Evolutionary conservation across 2,888 invertebrate species (phyloP).

Genomic region (Lagria hirta): DNA sequence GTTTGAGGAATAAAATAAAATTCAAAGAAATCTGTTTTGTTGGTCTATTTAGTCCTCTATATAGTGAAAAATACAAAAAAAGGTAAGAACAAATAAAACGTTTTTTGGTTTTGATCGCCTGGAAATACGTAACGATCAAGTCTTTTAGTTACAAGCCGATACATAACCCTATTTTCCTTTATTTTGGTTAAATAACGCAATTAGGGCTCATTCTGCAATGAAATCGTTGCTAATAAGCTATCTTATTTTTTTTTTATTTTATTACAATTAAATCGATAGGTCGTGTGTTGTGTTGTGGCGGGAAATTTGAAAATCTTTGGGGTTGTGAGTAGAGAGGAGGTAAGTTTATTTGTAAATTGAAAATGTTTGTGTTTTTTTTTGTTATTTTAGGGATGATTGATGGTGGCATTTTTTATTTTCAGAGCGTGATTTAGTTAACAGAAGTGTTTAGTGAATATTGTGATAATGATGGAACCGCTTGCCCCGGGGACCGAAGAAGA

Average conservation of each 20-base stretch:
- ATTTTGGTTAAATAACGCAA: constrained; percentile 6
- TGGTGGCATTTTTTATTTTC: constrained; percentile 15
- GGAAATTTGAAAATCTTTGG: constrained; percentile 22
- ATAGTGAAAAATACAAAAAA: neutral
- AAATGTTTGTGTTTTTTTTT: neutral
- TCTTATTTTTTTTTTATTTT: no score
- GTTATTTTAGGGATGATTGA: constrained; percentile 7
- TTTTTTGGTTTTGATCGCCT: no score
- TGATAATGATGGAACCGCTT: constrained; percentile 44
- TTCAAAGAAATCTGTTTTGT: neutral
- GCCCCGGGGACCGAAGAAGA: constrained; percentile 50
- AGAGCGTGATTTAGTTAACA: constrained; percentile 25
- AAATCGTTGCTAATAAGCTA: constrained; percentile 9
- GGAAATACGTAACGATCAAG: no score
- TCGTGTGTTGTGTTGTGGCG: constrained; percentile 35
- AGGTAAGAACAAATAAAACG: neutral
- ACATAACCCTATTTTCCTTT: constrained; percentile 4
- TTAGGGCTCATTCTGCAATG: constrained; percentile 1
- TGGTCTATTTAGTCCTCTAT: neutral
- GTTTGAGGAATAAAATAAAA: neutral
- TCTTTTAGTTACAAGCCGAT: no score
- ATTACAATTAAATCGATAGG: constrained; percentile 8
- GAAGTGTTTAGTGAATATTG: constrained; percentile 31
- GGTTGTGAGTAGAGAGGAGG: constrained; percentile 1
- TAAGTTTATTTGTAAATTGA: constrained; percentile 6